phyloP scores from a whole-genome alignment of 2,113 vertebrate species.

The Laterallus jamaicensis region DNA sequence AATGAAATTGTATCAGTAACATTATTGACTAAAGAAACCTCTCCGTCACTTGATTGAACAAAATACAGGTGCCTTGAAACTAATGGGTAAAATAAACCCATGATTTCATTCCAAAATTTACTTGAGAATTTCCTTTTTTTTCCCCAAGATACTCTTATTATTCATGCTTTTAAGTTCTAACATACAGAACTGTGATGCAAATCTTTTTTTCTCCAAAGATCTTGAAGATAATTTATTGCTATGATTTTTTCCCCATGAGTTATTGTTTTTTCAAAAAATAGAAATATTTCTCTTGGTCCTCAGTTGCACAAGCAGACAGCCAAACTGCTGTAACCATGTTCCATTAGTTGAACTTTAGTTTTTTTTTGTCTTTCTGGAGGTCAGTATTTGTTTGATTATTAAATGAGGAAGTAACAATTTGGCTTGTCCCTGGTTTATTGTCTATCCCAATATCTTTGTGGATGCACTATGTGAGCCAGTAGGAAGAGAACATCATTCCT shows the following conservation, averaged over 20 bases:
- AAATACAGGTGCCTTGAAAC: not conserved
- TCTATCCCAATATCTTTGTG: not conserved
- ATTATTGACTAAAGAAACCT: not conserved
- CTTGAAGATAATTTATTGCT: not conserved
- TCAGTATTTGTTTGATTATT: not conserved
- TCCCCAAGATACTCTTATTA: not conserved
- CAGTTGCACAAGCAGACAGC: not conserved
- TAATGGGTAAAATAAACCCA: not conserved
- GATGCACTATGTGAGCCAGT: not conserved
- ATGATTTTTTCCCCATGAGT: not conserved
- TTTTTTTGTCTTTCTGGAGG: not conserved
- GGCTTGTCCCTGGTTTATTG: not conserved
- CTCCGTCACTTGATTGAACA: not conserved
- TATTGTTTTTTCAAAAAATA: not conserved
- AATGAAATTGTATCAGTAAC: not conserved
- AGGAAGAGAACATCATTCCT: not conserved
- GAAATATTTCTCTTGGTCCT: not conserved
- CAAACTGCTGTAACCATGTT: not conserved
- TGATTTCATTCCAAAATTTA: not conserved
- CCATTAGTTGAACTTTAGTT: not conserved
- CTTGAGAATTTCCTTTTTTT: not conserved
- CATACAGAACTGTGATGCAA: not conserved
- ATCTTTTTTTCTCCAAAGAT: not conserved
- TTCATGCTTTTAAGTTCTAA: not conserved
- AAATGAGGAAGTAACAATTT: not conserved